These are phyloP conservation scores for Myanophis thanlyinensis DNA, from an alignment of 2,113 vertebrate genomes.

Conservation along the genomic window DNA sequence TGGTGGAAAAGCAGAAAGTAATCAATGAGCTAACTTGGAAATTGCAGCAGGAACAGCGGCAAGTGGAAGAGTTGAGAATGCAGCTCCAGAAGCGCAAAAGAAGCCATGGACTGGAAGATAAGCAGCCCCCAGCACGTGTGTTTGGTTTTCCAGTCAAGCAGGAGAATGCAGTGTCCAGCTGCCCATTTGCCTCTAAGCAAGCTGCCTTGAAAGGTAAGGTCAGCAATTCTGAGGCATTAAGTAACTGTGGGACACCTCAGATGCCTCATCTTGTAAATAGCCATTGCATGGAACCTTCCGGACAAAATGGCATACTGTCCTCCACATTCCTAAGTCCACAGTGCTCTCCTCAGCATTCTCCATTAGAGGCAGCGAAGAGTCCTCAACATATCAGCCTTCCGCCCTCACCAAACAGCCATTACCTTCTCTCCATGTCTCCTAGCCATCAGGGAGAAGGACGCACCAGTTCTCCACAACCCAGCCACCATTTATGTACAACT, in stretches of 20 bases:
- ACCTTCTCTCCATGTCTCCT: slow-evolving; percentile 76
- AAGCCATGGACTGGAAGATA: slow-evolving; percentile 69
- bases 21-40: slow-evolving; percentile 98
- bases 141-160: slow-evolving; percentile 87
- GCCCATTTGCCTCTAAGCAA: slow-evolving; percentile 84
- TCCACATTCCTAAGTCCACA: slow-evolving; percentile 93
- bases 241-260: slow-evolving; percentile 66
- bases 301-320: slow-evolving; percentile 74
- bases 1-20: slow-evolving; percentile 98
- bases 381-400: slow-evolving; percentile 86
- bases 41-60: slow-evolving; percentile 91
- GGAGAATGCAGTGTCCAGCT: slow-evolving; percentile 84
- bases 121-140: slow-evolving; percentile 68
- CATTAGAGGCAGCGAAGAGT: slow-evolving; percentile 77
- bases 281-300: slow-evolving; percentile 73
- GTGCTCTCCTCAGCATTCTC: slow-evolving; percentile 91
- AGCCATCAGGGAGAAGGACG: slow-evolving; percentile 73
- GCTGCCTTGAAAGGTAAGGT: slow-evolving; percentile 55
- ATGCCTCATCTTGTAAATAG: slow-evolving; percentile 67
- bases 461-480: slow-evolving; percentile 66
- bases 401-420: slow-evolving; percentile 84
- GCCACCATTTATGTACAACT: slow-evolving; percentile 71
- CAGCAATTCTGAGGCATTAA: slow-evolving; percentile 70
- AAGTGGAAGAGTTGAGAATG: slow-evolving; percentile 93
- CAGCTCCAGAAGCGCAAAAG: slow-evolving; percentile 92